Evolutionary conservation across 2,888 invertebrate genomes (phyloP), one percentile per base, ranked within the genome.

Genomic region (Choreutis nemorana): DNA sequence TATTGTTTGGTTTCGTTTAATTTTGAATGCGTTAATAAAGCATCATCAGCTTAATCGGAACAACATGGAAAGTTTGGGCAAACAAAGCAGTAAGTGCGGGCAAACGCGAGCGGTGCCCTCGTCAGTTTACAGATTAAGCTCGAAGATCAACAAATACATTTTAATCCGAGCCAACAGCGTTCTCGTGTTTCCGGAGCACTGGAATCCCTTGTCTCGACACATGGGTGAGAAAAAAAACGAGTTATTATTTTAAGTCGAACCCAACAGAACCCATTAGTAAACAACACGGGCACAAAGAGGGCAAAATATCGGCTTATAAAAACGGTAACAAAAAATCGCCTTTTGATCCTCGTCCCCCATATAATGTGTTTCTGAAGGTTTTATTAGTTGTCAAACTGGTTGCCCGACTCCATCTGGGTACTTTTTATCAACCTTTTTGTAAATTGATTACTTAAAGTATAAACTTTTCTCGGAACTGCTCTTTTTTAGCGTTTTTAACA

Each of bases 231-330:
- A 73, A 70, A 73, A 75, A 73, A 75, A 71, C 58, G 55, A 75
- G 64, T 72, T 77, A 77, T 78, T 77, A 78, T 77, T 77, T 77
- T 65, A 77, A 75, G 75, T 73, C 75, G 73, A 71, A 71, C 71
- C 75, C 70, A 75, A 64, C 75, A 71, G 73, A 73, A 71, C 70
- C 73, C 77, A 78, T 78, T 78, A 78, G 78, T 77, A 78, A 77
- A 77, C 78, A 77, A 77, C 78, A 65, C 66, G 61, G 58, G 55
- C 75, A 72, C 75, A 77, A 73, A 63, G 67, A 75, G 73, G 67
- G 71, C 63, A 64, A 72, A 75, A 75, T 67, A 70, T 67, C 66
- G 48, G 65, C 68, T 67, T 62, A 70, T 60, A 67, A 71, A 73
- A 63, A 65, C 56, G 51, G 58, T 60, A 57, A 75, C 72, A 75